Conservation (phyloP, 1,140 invertebrate genomes). For the Tetramorium alpestre region DNA sequence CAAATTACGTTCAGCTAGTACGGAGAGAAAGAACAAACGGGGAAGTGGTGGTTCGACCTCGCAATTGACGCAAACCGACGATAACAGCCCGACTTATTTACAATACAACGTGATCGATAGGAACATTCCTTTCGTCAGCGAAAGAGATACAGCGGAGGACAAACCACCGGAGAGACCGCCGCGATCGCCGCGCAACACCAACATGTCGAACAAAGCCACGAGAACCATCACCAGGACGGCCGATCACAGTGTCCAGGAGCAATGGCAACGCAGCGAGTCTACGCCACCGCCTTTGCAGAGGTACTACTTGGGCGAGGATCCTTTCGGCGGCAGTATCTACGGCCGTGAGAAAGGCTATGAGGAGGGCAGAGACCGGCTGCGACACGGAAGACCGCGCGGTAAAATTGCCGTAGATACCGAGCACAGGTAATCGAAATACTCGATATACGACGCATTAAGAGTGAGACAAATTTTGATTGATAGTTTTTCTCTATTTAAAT, state of each 20-base stretch:
- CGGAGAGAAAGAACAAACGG: constrained; percentile 89
- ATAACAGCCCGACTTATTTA: constrained; percentile 86
- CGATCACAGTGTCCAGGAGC: constrained; percentile 59
- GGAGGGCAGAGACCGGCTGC: constrained; percentile 83
- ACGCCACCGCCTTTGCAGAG: constrained; percentile 88
- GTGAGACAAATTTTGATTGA: constrained; percentile 26
- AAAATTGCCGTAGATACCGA: constrained; percentile 73
- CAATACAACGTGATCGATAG: constrained; percentile 88
- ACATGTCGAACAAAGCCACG: neutral
- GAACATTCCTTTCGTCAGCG: constrained; percentile 81
- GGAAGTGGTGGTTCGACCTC: constrained; percentile 72
- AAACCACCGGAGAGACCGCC: constrained; percentile 79
- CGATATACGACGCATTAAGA: constrained; percentile 3
- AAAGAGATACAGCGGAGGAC: constrained; percentile 61
- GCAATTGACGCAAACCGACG: constrained; percentile 85
- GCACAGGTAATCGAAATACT: constrained; percentile 78
- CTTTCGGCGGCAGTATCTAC: constrained; percentile 92
- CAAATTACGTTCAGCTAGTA: constrained; percentile 91
- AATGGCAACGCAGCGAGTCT: constrained; percentile 78
- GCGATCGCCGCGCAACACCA: constrained; percentile 78
- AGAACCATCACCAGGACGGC: constrained; percentile 16
- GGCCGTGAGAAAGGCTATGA: constrained; percentile 92
- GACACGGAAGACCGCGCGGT: constrained; percentile 81
- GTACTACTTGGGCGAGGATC: constrained; percentile 94
- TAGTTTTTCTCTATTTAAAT: neutral